Percentiles rank a stretch among this genome's conserved stretches.
phyloP scores from a whole-genome alignment of 2,113 vertebrate genomes.

The Marmota monax region DNA sequence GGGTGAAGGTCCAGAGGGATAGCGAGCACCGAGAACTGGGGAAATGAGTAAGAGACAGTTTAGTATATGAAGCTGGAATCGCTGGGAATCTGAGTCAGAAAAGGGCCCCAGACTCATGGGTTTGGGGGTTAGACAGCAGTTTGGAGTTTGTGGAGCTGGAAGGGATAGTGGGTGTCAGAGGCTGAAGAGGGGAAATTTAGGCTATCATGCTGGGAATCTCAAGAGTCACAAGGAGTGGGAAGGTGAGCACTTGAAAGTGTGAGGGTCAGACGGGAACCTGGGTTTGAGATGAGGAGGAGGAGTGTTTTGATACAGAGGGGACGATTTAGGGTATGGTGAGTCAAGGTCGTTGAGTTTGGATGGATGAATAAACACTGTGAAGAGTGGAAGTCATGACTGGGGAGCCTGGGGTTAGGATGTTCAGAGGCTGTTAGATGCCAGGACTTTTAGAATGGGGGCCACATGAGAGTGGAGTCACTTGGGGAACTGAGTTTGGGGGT shows the following conservation, averaged over 20 bases:
- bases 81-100: not conserved
- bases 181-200: not conserved
- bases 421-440: not conserved
- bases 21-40: not conserved
- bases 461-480: not conserved
- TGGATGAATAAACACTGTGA: not conserved
- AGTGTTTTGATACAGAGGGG: not conserved
- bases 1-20: not conserved
- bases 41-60: not conserved
- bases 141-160: not conserved
- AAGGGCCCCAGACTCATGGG: not conserved
- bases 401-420: not conserved
- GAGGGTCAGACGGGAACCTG: not conserved
- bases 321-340: no score
- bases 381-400: not conserved
- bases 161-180: not conserved
- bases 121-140: not conserved
- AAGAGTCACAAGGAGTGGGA: not conserved
- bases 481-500: not conserved
- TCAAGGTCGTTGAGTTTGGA: not conserved
- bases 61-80: not conserved
- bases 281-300: not conserved
- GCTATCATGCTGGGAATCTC: not conserved
- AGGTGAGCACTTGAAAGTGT: not conserved
- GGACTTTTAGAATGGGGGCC: not conserved